A percentile compares a stretch with the other conserved stretches of the same genome.
Conservation (phyloP, 2,113 vertebrate species). For the Meles meles region DNA sequence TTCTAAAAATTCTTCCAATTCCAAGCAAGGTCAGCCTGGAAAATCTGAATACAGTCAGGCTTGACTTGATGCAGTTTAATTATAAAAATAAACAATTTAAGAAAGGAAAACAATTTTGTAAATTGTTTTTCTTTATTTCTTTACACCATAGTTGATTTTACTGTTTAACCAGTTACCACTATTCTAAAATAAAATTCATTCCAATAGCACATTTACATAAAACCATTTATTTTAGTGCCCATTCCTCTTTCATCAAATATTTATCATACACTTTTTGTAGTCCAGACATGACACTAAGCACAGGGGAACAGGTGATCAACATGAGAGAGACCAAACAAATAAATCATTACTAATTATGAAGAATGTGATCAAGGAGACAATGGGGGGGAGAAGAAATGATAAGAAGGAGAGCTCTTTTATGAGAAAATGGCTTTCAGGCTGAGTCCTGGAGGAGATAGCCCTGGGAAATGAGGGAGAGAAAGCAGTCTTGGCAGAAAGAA, state of each 20-base stretch:
- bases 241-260: conserved; percentile 14
- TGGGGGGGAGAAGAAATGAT: background rate
- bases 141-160: background rate
- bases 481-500: background rate
- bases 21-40: conserved; percentile 56
- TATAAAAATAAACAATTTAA: conserved; percentile 33
- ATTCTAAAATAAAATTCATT: conserved; percentile 44
- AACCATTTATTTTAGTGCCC: background rate
- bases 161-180: background rate
- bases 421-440: background rate
- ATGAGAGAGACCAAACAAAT: background rate
- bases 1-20: conserved; percentile 63
- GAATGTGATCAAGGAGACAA: background rate
- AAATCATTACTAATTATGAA: background rate
- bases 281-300: background rate
- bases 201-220: background rate
- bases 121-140: conserved; percentile 4
- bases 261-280: background rate
- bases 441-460: background rate
- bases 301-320: background rate
- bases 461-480: background rate
- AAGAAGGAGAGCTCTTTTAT: background rate
- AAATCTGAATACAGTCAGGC: conserved; percentile 42
- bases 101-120: conserved; percentile 39
- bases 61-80: conserved; percentile 44